phyloP scores from a whole-genome alignment of 2,113 vertebrate species.

The Excalfactoria chinensis region DNA sequence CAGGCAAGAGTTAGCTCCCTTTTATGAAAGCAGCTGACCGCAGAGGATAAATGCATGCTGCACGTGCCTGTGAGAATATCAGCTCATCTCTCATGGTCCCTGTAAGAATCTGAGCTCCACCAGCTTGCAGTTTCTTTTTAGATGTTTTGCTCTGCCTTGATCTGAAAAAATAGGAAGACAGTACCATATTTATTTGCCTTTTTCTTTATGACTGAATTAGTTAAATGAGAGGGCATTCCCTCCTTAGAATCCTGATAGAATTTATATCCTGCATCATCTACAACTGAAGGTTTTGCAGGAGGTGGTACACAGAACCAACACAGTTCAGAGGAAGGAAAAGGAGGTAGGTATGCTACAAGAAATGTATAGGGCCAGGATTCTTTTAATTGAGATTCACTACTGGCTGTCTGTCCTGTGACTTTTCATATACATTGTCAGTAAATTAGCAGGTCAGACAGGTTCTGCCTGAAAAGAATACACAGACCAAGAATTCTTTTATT shows the following conservation, averaged over 20 bases:
- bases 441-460: constrained; percentile 65
- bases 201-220: not conserved
- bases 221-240: not conserved
- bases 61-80: not conserved
- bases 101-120: not conserved
- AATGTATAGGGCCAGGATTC: not conserved
- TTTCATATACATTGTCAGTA: not conserved
- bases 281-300: not conserved
- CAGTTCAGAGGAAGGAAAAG: not conserved
- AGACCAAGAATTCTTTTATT: constrained; percentile 27
- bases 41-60: not conserved
- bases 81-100: not conserved
- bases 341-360: not conserved
- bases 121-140: not conserved
- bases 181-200: not conserved
- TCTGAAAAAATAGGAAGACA: not conserved
- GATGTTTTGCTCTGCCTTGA: not conserved
- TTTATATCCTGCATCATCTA: not conserved
- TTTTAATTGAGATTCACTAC: not conserved
- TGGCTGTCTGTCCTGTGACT: not conserved
- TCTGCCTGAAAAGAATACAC: constrained; percentile 49
- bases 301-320: not conserved
- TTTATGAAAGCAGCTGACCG: not conserved
- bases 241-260: not conserved
- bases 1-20: not conserved